Evolutionary conservation across 2,797 vertebrate genomes (phyloP).

Genomic region (Heliangelus exortis): DNA sequence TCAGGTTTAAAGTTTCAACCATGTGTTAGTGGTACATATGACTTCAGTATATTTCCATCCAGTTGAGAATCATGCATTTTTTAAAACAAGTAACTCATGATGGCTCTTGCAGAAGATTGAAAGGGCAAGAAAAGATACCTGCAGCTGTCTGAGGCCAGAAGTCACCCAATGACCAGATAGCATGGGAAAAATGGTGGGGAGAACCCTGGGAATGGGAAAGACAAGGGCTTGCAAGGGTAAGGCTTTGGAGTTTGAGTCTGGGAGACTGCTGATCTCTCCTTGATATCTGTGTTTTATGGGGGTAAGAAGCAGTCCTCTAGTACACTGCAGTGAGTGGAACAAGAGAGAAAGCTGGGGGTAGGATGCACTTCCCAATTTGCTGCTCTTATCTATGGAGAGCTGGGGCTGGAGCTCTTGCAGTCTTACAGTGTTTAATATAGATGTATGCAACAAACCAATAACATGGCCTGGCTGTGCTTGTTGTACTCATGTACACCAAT

Average conservation of each 20-base stretch:
- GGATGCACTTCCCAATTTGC: neutral
- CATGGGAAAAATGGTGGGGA: neutral
- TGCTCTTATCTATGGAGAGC: neutral
- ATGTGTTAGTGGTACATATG: neutral
- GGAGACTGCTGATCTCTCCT: neutral
- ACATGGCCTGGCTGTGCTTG: neutral
- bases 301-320: neutral
- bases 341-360: neutral
- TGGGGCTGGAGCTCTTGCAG: neutral
- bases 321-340: neutral
- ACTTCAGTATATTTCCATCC: neutral
- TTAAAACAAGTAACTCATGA: neutral
- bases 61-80: neutral
- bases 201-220: neutral
- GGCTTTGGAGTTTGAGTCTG: neutral
- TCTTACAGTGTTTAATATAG: neutral
- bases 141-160: neutral
- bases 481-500: neutral
- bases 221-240: neutral
- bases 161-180: neutral
- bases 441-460: neutral
- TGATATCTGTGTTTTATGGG: neutral
- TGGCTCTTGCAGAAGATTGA: neutral
- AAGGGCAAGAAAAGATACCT: neutral
- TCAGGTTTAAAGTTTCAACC: neutral